Evolutionary conservation across 53 echinoderm and acorn worm species (phyloP).

Genomic region (Apostichopus leukothele): DNA sequence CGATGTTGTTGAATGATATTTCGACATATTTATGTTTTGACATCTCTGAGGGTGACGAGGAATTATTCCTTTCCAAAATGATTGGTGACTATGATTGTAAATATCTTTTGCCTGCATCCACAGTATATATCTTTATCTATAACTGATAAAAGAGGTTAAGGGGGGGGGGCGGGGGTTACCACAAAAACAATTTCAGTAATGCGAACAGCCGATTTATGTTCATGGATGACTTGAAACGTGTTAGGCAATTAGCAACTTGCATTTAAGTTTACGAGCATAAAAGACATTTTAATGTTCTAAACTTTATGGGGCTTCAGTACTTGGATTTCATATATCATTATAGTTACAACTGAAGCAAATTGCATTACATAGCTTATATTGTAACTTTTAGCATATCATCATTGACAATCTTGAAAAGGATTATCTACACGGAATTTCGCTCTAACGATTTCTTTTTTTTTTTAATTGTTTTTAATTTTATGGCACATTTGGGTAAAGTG

Average conservation of each 20-base stretch:
- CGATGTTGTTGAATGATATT: slow-evolving; percentile 18
- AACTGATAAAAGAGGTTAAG: too few relatives aligned
- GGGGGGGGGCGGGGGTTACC: not conserved
- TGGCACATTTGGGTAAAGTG: too few relatives aligned
- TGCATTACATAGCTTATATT: too few relatives aligned
- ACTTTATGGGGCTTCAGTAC: slow-evolving; percentile 6
- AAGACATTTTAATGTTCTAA: slow-evolving; percentile 26
- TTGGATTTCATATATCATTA: not conserved
- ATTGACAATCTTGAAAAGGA: too few relatives aligned
- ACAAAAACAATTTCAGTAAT: slow-evolving; percentile 3
- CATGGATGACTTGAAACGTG: slow-evolving; percentile 19
- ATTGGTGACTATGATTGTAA: slow-evolving; percentile 25
- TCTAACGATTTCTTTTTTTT: too few relatives aligned
- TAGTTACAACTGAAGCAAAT: too few relatives aligned
- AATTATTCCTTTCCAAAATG: slow-evolving; percentile 12
- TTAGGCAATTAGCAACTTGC: slow-evolving; percentile 33
- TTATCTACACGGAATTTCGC: too few relatives aligned
- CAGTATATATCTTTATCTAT: too few relatives aligned
- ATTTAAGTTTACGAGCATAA: slow-evolving; percentile 5
- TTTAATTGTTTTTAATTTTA: too few relatives aligned
- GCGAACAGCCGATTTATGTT: slow-evolving; percentile 30
- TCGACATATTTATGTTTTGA: slow-evolving; percentile 14
- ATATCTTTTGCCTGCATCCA: not conserved
- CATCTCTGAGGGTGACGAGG: slow-evolving; percentile 5
- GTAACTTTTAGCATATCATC: too few relatives aligned